Conservation (phyloP, 1,140 invertebrate species). For the Aphidius gifuensis region DNA sequence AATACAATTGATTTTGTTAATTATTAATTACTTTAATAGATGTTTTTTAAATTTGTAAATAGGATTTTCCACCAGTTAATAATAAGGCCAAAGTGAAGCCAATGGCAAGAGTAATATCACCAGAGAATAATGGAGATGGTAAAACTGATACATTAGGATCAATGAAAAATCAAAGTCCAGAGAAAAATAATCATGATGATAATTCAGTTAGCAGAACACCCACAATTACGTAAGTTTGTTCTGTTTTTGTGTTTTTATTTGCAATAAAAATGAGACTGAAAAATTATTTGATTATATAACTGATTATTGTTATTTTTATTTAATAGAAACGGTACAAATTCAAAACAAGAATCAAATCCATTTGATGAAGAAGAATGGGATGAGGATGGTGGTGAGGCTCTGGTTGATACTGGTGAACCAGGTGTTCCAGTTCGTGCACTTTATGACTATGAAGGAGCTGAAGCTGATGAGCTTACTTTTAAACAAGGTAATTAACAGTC, state of each 20-base stretch:
- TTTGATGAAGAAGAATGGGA: slow-evolving; percentile 82
- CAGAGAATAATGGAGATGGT: slow-evolving; percentile 43
- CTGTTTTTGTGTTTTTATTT: not conserved
- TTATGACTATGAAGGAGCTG: slow-evolving; percentile 94
- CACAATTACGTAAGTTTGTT: slow-evolving; percentile 46
- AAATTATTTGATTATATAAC: not conserved
- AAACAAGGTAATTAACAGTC: slow-evolving; percentile 76
- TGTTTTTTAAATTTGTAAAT: slow-evolving; percentile 14
- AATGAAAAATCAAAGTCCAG: slow-evolving; percentile 40
- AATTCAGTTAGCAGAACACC: slow-evolving; percentile 53
- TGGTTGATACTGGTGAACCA: slow-evolving; percentile 87
- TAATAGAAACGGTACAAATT: slow-evolving; percentile 60
- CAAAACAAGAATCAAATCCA: slow-evolving; percentile 70
- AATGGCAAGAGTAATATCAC: slow-evolving; percentile 46
- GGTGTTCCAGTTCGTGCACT: slow-evolving; percentile 90
- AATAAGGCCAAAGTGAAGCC: slow-evolving; percentile 56
- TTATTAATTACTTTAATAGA: too few relatives aligned
- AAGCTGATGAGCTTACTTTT: slow-evolving; percentile 94
- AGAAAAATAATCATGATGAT: slow-evolving; percentile 51
- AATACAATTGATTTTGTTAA: too few relatives aligned
- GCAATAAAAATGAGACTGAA: not conserved
- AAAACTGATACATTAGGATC: slow-evolving; percentile 49
- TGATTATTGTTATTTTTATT: not conserved
- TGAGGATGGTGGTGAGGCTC: slow-evolving; percentile 76
- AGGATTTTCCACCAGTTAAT: slow-evolving; percentile 60